Evolutionary conservation across 1,140 invertebrate species (phyloP), one percentile per base, ranked within the genome.

Genomic region (Papilio polytes): DNA sequence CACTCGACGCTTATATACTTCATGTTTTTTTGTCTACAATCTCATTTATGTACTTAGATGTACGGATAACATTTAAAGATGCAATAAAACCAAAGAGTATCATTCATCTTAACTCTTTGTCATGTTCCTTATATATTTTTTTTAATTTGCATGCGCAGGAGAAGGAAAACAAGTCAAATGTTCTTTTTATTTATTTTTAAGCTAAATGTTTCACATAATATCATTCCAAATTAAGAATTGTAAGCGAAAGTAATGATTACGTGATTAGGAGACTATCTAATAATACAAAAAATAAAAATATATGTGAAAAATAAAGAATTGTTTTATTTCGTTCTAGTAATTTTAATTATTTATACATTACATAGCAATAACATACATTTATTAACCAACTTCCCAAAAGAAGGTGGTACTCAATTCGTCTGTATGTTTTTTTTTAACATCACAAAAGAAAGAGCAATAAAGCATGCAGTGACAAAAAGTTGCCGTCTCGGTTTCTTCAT

Each of bases 191-290:
- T 93, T 93, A 93, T 93, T 93, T 91, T 89, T 94, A 93, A 94
- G 92, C 85, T 93, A 92, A 93, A 91, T 85, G 86, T 87, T 93
- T 91, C 88, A 89, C 88, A 90, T 93, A 90, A 91, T 94, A 93
- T 89, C 93, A 94, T 94, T 94, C 93, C 93, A 94, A 94, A 94
- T 94, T 93, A 92, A 92, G 88, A 92, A 92, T 87, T 94, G 90
- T 94, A 94, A 93, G 92, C 90, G 88, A 91, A 89, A 90, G 86
- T 91, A 89, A 92, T 91, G 87, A 92, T 89, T 90, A 90, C 89
- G 86, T 92, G 88, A 92, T 92, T 94, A 92, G 88, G 86, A 90
- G 89, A 92, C 84, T 88, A 87, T 89, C 86, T 93, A 92, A 90
- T 93, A 93, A 92, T 91, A 90, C 88, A 90, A 90, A 92, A 87